Conservation (phyloP, 2,888 invertebrate species). For the Dicyrtoma fusca region DNA sequence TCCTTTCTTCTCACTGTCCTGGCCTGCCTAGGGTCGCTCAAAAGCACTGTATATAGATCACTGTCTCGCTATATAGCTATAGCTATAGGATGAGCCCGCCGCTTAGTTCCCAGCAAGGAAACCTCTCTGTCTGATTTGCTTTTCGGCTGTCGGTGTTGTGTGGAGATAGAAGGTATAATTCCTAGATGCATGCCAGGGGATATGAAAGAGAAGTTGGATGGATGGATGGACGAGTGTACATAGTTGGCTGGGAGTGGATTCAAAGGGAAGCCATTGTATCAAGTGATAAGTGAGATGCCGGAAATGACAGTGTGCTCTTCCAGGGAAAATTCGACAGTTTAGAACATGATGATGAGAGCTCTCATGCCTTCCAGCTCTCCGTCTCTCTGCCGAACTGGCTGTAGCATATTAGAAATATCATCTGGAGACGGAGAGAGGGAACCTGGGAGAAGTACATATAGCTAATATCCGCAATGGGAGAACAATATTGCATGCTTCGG, state of each 20-base stretch:
- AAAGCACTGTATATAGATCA: too few relatives aligned
- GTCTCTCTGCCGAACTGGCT: background rate
- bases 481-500: slow-evolving; percentile 33
- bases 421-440: too few relatives aligned
- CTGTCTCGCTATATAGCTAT: too few relatives aligned
- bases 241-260: background rate
- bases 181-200: too few relatives aligned
- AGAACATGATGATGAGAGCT: slow-evolving; percentile 38
- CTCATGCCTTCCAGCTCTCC: slow-evolving; percentile 40
- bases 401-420: slow-evolving; percentile 7
- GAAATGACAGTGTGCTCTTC: slow-evolving; percentile 46
- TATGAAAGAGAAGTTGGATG: background rate
- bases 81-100: too few relatives aligned
- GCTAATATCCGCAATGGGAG: slow-evolving; percentile 39
- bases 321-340: slow-evolving; percentile 44
- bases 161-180: too few relatives aligned
- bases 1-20: too few relatives aligned
- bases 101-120: too few relatives aligned
- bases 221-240: background rate
- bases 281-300: slow-evolving; percentile 41
- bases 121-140: too few relatives aligned
- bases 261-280: slow-evolving; percentile 29
- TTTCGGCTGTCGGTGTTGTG: too few relatives aligned
- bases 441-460: background rate
- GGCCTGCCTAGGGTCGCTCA: too few relatives aligned